These are phyloP conservation scores for Tachycineta bicolor DNA, from an alignment of 2,113 vertebrate species.

Conservation along the genomic window DNA sequence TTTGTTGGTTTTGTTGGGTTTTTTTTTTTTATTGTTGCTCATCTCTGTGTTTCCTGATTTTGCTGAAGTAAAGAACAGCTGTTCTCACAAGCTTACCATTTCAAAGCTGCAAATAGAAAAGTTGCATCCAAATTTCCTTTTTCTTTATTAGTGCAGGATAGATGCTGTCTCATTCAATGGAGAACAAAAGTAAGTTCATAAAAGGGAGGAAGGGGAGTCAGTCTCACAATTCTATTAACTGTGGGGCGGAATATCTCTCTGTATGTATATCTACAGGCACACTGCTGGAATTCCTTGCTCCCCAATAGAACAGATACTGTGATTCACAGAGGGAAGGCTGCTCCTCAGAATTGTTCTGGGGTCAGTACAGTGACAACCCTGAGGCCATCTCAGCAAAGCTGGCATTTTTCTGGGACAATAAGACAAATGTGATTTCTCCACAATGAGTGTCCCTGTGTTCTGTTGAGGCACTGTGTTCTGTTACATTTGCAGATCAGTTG, in stretches of 20 bases:
- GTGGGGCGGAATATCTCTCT: background rate
- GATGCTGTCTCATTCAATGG: background rate
- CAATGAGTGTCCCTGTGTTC: background rate
- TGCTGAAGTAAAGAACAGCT: constrained; percentile 44
- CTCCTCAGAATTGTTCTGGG: background rate
- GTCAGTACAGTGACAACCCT: background rate
- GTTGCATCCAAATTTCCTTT: constrained; percentile 2
- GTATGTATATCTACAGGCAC: background rate
- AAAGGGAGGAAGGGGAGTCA: background rate
- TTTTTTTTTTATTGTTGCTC: background rate
- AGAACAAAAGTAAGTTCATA: background rate
- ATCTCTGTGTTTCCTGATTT: background rate
- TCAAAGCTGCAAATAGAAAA: background rate
- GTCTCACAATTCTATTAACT: background rate
- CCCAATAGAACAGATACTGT: rapidly evolving
- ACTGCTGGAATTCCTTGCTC: background rate
- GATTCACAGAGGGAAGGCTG: background rate
- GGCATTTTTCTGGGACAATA: background rate
- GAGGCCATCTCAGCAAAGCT: background rate
- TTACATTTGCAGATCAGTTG: background rate
- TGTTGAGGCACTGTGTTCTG: background rate
- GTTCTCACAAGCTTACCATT: background rate
- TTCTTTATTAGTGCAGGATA: background rate
- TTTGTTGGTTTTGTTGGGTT: background rate
- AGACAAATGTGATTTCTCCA: background rate